Evolutionary conservation across 2,113 vertebrate genomes (phyloP).

Genomic region (Recurvirostra avosetta): DNA sequence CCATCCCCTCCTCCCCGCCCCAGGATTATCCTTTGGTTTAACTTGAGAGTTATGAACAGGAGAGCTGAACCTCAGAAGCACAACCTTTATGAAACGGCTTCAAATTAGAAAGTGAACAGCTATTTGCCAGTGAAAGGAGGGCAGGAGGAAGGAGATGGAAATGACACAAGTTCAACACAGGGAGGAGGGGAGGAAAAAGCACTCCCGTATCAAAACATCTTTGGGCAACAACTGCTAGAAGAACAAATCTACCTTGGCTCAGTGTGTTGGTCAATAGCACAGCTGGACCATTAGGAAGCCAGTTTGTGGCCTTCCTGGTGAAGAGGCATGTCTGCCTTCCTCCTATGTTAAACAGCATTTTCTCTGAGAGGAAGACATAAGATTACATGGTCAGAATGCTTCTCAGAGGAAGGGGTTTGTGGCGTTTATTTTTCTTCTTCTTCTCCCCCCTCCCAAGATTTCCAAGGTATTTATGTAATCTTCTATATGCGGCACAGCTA

Average conservation of each 20-base stretch:
- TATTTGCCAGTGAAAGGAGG: background rate
- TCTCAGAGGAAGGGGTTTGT: background rate
- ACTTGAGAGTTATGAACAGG: background rate
- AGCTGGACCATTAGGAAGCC: background rate
- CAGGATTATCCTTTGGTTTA: background rate
- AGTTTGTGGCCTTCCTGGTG: background rate
- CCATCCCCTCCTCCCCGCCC: rapidly evolving
- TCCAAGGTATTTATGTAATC: slow-evolving; percentile 47
- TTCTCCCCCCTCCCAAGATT: background rate
- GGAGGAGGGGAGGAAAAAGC: background rate
- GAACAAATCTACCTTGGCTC: background rate
- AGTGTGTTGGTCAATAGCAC: background rate
- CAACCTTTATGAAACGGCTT: background rate
- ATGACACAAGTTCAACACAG: background rate
- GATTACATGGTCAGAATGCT: background rate
- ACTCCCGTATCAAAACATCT: background rate
- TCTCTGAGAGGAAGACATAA: background rate
- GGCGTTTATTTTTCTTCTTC: background rate
- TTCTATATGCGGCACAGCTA: slow-evolving; percentile 16
- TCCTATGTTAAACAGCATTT: background rate
- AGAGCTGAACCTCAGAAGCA: background rate
- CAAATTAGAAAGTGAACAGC: background rate
- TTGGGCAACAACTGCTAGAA: background rate
- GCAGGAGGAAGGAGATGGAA: background rate
- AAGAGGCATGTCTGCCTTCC: background rate